phyloP scores from a whole-genome alignment of 2,888 invertebrate species.

The Pachymerium ferrugineum region DNA sequence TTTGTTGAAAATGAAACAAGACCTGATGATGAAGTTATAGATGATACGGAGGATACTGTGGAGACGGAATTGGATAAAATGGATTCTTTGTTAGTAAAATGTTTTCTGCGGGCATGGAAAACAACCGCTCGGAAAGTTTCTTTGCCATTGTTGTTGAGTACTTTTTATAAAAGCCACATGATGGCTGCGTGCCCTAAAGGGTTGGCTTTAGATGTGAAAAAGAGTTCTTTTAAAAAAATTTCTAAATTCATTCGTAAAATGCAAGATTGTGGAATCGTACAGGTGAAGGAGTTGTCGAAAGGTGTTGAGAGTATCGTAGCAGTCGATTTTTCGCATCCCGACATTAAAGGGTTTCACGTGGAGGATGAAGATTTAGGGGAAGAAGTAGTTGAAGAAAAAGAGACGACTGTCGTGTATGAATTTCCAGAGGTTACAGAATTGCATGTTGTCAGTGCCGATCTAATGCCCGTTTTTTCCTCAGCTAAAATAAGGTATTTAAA shows the following conservation, averaged over 20 bases:
- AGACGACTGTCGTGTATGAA: conserved; percentile 43
- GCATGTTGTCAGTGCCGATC: conserved; percentile 62
- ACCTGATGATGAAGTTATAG: not conserved
- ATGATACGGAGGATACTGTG: not conserved
- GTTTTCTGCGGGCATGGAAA: conserved; percentile 74
- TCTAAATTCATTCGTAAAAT: conserved; percentile 70
- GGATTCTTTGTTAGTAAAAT: conserved; percentile 67
- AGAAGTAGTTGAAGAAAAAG: conserved; percentile 23
- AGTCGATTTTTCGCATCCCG: conserved; percentile 52
- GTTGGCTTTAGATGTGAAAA: conserved; percentile 72
- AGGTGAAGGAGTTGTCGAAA: conserved; percentile 55
- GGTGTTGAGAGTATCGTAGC: conserved; percentile 73
- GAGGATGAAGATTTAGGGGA: conserved; percentile 34
- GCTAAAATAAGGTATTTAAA: conserved; percentile 53
- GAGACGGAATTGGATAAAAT: conserved; percentile 49
- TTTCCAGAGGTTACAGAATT: conserved; percentile 61
- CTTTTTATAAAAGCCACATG: conserved; percentile 69
- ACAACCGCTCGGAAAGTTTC: conserved; percentile 62
- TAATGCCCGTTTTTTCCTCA: conserved; percentile 58
- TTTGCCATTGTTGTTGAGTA: conserved; percentile 73
- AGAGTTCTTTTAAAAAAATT: conserved; percentile 81
- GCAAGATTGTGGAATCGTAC: conserved; percentile 57
- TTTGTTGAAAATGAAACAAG: conserved; percentile 28
- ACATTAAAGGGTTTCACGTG: conserved; percentile 40
- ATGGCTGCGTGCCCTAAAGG: conserved; percentile 63